Base-by-base conservation (phyloP, 2,113 vertebrate species). In the Boulengeromyrus knoepffleri region DNA sequence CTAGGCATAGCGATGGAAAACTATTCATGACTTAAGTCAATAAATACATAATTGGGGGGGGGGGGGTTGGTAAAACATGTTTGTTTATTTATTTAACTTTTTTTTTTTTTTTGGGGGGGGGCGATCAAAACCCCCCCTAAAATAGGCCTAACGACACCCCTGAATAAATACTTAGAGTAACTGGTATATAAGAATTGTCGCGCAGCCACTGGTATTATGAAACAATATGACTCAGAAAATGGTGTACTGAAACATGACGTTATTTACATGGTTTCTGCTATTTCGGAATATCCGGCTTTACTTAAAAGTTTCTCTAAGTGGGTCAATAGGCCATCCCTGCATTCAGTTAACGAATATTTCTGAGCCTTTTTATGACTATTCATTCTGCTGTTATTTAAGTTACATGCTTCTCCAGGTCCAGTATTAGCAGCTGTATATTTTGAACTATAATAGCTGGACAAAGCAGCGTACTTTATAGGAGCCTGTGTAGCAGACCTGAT, bases 261-360 rank as follows among this genome's bases (percentile, higher is more conserved):
- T 85, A 42, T 83, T 85, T 39, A 58, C 46, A 12, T 3, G 50
- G 5, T 39, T 87, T 52, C 24, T 87, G 49, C 46, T 17, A 85
- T 47, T 85, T 85, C 88, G 36, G 47, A 15, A 52, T 39, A 36
- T 27, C 77, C 15, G 46, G 19, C 70, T 15, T 19, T 42, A 39
- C 46, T 31, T 89, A 80, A 83, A 89, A 53, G 66, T 74, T 39
- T 80, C n/a, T 39, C 49, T 80, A 89, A 89, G 88, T 89, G 49
- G 89, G 74, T 46, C 89, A 89, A 85, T 47, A 84, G 77, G 74
- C 52, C 52, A 46, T 85, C 0, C 27, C 62, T 80, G 46, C 24
- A 27, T 15, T 31, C 6, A 83, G 42, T 83, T 47, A 85, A 46
- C 15, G 19, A 45, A 85, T 9, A 45, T 46, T 12, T 47, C 83